Evolutionary conservation across 2,113 vertebrate species (phyloP), one percentile per base, ranked within the genome.

Genomic region (Triplophysa rosa): DNA sequence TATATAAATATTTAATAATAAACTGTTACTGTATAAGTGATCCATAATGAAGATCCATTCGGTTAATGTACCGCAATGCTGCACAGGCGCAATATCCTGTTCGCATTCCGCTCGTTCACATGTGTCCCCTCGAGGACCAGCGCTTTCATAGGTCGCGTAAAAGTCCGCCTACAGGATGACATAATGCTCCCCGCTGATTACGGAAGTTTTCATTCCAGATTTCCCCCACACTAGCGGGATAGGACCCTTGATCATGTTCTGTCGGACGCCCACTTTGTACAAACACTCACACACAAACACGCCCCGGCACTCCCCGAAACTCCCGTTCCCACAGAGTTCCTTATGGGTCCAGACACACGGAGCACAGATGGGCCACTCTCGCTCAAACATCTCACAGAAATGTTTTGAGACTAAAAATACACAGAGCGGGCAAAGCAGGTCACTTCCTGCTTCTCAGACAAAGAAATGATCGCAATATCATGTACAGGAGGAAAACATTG

Each of bases 91-190:
- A 75, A 47, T 86, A 80, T 90, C 86, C 29, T 47, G 47, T 87
- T 90, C 71, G 61, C 58, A 79, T 80, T 54, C 24, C 81, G 45
- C 76, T 72, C 61, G 84, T 86, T 90, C 91, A 91, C 88, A 90
- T 90, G 90, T 90, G 79, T 86, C 81, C 89, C 87, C 90, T 3
- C 54, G 88, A 83, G 87, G 67, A 64, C 52, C 1, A 13, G 59
- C n/a, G 59, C 80, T 87, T 68, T 81, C 17, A 16, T 17, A 52
- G 72, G 83, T 77, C 76, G 67, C 59, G 65, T 40, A 84, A 88
- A 87, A 86, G 29, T 68, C 56, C 85, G 73, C 85, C 88, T 85
- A 86, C 80, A 67, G 83, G 87, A 73, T 90, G 87, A 92, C 89
- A 90, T 90, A 89, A 91, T 85, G 70, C 83, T 88, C 87, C 87